Percentiles rank a stretch among this genome's conserved stretches.
phyloP scores from a whole-genome alignment of 2,888 invertebrate species.

The Coenonympha arcania region DNA sequence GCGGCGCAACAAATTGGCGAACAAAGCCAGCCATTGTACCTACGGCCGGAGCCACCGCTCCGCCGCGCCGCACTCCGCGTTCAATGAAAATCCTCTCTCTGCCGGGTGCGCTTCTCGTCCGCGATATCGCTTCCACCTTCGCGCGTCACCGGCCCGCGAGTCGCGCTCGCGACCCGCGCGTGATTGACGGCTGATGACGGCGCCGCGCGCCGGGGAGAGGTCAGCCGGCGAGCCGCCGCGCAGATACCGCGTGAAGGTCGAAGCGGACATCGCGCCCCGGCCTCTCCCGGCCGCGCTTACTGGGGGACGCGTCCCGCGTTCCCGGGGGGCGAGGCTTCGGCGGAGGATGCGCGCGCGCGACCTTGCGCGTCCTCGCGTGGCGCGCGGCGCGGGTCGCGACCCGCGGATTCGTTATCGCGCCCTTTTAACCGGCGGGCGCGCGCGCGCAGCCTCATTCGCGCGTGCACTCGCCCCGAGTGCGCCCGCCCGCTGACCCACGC shows the following conservation, averaged over 20 bases:
- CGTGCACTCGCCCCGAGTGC: slow-evolving; percentile 36
- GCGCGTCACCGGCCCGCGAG: background rate
- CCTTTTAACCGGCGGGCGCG: slow-evolving; percentile 50
- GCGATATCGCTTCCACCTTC: background rate
- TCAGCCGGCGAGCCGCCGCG: slow-evolving; percentile 31
- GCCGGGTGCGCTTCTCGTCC: background rate
- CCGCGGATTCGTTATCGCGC: slow-evolving; percentile 52
- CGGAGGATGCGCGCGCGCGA: slow-evolving; percentile 44
- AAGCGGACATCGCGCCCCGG: slow-evolving; percentile 36
- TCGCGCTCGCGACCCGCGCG: slow-evolving; percentile 24
- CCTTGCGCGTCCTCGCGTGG: slow-evolving; percentile 62
- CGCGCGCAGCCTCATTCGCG: slow-evolving; percentile 46
- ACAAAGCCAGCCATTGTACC: slow-evolving; percentile 3
- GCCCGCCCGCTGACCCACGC: slow-evolving; percentile 8
- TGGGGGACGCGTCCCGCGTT: slow-evolving; percentile 43
- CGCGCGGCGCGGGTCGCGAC: slow-evolving; percentile 52
- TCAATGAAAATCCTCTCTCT: background rate
- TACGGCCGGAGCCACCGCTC: too few species aligned
- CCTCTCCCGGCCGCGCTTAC: background rate
- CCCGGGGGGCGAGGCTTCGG: slow-evolving; percentile 22
- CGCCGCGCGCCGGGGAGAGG: too few species aligned
- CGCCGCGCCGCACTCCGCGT: background rate
- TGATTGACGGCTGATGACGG: too few species aligned
- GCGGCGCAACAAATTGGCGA: too few species aligned
- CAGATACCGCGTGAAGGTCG: slow-evolving; percentile 45